Evolutionary conservation across 92 coral and sea anemone genomes (phyloP), one percentile per base, ranked within the genome.

Genomic region (Epizoanthus ramosus): DNA sequence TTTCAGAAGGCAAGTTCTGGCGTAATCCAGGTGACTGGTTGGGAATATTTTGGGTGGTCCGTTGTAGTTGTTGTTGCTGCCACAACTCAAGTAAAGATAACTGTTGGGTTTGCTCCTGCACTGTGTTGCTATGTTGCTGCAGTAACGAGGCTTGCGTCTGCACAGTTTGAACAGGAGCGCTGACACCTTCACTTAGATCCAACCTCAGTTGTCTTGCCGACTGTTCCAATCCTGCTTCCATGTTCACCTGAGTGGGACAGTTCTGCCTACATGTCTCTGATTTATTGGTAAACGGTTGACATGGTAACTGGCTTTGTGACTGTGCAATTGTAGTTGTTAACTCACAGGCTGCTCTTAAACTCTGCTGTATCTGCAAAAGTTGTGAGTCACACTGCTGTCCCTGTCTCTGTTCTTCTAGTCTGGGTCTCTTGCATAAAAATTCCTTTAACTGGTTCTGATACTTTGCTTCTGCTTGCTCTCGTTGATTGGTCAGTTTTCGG

Each of bases 401-500:
- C 14, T 18, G 43, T 3, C 31, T 25, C 63, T 35, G 66, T 39
- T 61, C 82, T 43, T 61, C 82, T 13, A 77, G 15, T 21, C 45
- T 57, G 14, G 73, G 60, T 70, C 67, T 75, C 65, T 85, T 90
- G 21, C 84, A 85, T 33, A 80, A 80, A 19, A 75, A 80, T 21
- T 60, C 14, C 63, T 85, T 85, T 68, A 85, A 83, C 53, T 92
- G 93, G 16, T 71, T 73, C 69, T 88, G 86, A 79, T 90, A 91
- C 24, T 85, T 87, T 39, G 79, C 88, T 23, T 88, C 92, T 8
- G 88, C 89, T 15, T 67, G 79, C 57, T 79, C 83, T 66, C 76
- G 80, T 50, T 89, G 94, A 24, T 80, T 90, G 63, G 87, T 81
- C 8, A 93, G 73, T 61, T 75, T 79, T 39, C 81, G 87, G 3